These are phyloP conservation scores for Acipenser oxyrinchus DNA, from an alignment of 2,797 vertebrate genomes.

Conservation along the genomic window DNA sequence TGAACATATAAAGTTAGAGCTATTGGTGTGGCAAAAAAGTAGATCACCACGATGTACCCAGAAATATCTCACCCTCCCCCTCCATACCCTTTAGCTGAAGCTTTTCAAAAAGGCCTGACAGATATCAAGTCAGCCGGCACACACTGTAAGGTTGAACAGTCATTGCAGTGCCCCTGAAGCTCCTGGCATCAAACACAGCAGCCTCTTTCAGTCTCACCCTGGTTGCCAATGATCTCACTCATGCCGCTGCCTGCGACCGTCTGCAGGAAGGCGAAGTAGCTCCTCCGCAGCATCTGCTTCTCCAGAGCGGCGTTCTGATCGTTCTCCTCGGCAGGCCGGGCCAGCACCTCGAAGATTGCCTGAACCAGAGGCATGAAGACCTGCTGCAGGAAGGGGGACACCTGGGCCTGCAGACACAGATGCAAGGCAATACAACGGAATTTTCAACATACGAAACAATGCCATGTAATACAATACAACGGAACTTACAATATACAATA, in stretches of 20 bases:
- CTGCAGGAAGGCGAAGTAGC: slow-evolving; percentile 93
- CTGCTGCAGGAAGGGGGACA: slow-evolving; percentile 93
- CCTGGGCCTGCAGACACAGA: slow-evolving; percentile 64
- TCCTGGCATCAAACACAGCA: not conserved
- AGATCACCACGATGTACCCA: too few species aligned
- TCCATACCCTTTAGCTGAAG: too few species aligned
- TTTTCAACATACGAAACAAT: too few species aligned
- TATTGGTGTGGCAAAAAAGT: too few species aligned
- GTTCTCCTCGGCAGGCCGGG: slow-evolving; percentile 87
- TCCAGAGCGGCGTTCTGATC: slow-evolving; percentile 92
- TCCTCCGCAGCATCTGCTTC: slow-evolving; percentile 90
- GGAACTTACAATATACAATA: too few species aligned
- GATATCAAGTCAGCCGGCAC: too few species aligned
- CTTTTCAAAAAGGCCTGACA: too few species aligned
- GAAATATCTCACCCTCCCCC: too few species aligned
- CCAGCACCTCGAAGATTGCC: slow-evolving; percentile 88
- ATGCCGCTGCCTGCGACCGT: slow-evolving; percentile 86
- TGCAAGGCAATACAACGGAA: too few species aligned
- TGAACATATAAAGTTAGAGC: too few species aligned
- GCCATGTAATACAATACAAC: too few species aligned
- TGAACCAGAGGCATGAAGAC: slow-evolving; percentile 93
- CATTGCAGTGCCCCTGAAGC: not conserved
- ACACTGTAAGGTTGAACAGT: not conserved
- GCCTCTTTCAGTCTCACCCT: slow-evolving; percentile 56
- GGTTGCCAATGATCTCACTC: slow-evolving; percentile 91